Base-by-base conservation (phyloP, 2,113 vertebrate genomes). In the Rhizomys pruinosus region DNA sequence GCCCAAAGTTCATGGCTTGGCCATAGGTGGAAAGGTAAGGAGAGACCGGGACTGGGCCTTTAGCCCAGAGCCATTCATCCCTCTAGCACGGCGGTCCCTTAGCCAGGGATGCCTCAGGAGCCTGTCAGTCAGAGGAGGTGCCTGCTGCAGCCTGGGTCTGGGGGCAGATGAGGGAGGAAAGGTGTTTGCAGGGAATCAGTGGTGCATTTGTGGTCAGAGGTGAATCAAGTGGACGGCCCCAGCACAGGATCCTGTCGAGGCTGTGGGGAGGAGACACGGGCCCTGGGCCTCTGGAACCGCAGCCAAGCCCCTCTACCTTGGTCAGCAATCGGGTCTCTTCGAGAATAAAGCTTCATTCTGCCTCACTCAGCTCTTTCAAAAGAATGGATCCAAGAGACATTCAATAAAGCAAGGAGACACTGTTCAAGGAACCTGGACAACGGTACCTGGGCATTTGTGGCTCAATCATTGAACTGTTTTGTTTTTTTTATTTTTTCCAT, bases 371-470 rank as follows among this genome's bases (percentile, higher is more conserved):
- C 32, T 85, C 74, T 55, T 88, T 47, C 9, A 78, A 73, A 72
- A 73, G 37, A 55, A 0, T 0, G 15, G 39, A 13, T 37, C 52
- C 27, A 3, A 11, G 0, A 16, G 47, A 37, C 2, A 9, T 1
- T 34, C 7, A 1, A 19, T 6, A 34, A 3, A 34, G 42, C 73
- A 1, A 29, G 42, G 19, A 13, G 66, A 7, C 1, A 11, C 1
- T 23, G 42, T 6, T 55, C n/a, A 0, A 0, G 3, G 79, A n/a
- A 22, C n/a, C 66, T 8, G 44, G 34, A 29, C 52, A 23, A 52
- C 2, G 8, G 44, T 19, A 20, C 74, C 29, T 52, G 57, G 27
- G 22, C 39, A 17, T 39, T 17, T 39, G 34, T 19, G 17, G 68
- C 19, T 25, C 77, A 57, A 59, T 52, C 47, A 52, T 11, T 52